Evolutionary conservation across 2,797 vertebrate species (phyloP).

Genomic region (Denticeps clupeoides): DNA sequence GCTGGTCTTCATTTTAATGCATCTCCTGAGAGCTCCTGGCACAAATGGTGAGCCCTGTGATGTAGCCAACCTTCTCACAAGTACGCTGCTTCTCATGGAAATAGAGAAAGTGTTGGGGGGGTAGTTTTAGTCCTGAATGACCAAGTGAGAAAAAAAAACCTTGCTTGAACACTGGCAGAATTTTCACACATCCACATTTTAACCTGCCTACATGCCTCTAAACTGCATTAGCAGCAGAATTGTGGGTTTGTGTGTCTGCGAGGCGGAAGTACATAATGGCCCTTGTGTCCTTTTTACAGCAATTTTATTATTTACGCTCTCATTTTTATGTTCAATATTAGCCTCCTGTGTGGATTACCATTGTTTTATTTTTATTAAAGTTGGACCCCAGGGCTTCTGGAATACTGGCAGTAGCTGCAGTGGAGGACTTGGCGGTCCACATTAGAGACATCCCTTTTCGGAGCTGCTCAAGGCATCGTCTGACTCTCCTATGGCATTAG

Average conservation of each 20-base stretch:
- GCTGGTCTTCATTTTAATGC: slow-evolving; percentile 45
- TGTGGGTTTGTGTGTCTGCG: background rate
- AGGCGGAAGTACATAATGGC: background rate
- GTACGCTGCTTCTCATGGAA: slow-evolving; percentile 20
- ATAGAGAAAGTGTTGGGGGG: slow-evolving; percentile 14
- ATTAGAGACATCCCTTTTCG: slow-evolving; percentile 6
- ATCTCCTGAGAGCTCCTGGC: slow-evolving; percentile 27
- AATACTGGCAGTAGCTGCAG: slow-evolving; percentile 13
- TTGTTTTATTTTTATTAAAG: slow-evolving; percentile 27
- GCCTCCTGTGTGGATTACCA: slow-evolving; percentile 17
- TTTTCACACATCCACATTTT: too few relatives aligned
- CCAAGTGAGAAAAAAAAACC: too few relatives aligned
- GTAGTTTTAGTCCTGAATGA: too few relatives aligned
- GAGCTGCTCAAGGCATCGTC: slow-evolving; percentile 15
- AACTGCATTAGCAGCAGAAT: too few relatives aligned
- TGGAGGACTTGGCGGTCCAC: slow-evolving; percentile 12
- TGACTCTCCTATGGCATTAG: slow-evolving; percentile 20
- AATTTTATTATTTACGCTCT: slow-evolving; percentile 22
- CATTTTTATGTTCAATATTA: slow-evolving; percentile 39
- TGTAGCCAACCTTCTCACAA: slow-evolving; percentile 19
- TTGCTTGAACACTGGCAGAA: too few relatives aligned
- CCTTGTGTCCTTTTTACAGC: slow-evolving; percentile 11
- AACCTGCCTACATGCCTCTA: too few relatives aligned
- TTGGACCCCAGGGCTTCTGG: slow-evolving; percentile 18
- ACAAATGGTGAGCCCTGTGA: slow-evolving; percentile 13